These are phyloP conservation scores for Origma solitaria DNA, from an alignment of 2,113 vertebrate species.

Conservation along the genomic window DNA sequence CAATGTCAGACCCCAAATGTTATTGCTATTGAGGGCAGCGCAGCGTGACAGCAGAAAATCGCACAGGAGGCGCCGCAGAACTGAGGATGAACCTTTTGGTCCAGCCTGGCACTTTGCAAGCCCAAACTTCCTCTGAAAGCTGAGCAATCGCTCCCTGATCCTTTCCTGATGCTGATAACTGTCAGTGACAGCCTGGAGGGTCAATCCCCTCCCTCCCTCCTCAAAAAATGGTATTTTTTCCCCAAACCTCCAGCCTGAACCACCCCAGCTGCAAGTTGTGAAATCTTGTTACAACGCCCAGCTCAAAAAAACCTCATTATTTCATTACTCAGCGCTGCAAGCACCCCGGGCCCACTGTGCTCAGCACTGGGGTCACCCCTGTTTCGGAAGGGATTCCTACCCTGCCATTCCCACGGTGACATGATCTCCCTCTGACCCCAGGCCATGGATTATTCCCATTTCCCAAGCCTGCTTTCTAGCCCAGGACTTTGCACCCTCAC, in stretches of 20 bases:
- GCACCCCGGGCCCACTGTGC: background rate
- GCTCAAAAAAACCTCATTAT: background rate
- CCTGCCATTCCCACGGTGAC: rapidly evolving
- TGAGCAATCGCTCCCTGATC: background rate
- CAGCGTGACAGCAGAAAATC: background rate
- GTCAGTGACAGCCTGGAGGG: background rate
- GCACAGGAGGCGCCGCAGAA: rapidly evolving
- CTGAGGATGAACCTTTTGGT: background rate
- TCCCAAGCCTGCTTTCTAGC: background rate
- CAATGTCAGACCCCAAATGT: rapidly evolving
- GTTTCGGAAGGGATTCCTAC: background rate
- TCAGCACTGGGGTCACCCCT: background rate
- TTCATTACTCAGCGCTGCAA: background rate
- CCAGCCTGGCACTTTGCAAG: background rate
- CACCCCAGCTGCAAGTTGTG: rapidly evolving
- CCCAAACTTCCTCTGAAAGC: background rate
- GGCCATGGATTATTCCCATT: background rate
- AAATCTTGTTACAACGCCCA: too few relatives aligned
- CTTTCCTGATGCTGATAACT: background rate
- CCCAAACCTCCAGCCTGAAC: background rate
- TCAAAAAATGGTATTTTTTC: background rate
- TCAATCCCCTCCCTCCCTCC: background rate
- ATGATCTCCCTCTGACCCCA: background rate
- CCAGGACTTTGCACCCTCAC: background rate
- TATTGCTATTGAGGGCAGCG: background rate